phyloP scores from a whole-genome alignment of 2,113 vertebrate genomes.

The Corythornis vintsioides region DNA sequence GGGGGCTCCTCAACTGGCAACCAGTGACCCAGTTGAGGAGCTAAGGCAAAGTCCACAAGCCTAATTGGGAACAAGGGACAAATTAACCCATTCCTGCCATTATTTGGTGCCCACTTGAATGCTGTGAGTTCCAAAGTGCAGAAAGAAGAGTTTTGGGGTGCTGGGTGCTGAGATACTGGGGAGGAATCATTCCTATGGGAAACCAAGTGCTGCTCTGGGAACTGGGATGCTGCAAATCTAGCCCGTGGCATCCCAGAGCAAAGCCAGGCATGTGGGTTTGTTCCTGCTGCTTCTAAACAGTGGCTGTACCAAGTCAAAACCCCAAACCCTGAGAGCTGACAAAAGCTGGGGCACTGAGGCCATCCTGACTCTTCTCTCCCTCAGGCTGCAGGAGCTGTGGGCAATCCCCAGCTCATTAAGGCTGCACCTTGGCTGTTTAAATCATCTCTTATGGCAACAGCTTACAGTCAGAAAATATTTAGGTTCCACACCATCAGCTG shows the following conservation, averaged over 20 bases:
- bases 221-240: neutral
- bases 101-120: neutral
- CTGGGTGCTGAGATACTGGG: neutral
- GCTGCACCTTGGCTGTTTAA: neutral
- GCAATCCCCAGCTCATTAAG: neutral
- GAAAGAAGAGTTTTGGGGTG: neutral
- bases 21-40: neutral
- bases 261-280: neutral
- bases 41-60: neutral
- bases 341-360: neutral
- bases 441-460: neutral
- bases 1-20: neutral
- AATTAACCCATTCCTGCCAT: neutral
- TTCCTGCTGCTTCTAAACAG: neutral
- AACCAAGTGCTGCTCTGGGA: neutral
- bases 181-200: neutral
- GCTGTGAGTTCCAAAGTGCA: neutral
- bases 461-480: neutral
- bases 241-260: rapidly evolving
- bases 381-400: neutral
- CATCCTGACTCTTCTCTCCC: neutral
- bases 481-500: neutral
- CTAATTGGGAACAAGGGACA: neutral
- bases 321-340: neutral
- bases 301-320: neutral